Evolutionary conservation across 2,888 invertebrate species (phyloP), one percentile per base, ranked within the genome.

Genomic region (Lucinisca nassula): DNA sequence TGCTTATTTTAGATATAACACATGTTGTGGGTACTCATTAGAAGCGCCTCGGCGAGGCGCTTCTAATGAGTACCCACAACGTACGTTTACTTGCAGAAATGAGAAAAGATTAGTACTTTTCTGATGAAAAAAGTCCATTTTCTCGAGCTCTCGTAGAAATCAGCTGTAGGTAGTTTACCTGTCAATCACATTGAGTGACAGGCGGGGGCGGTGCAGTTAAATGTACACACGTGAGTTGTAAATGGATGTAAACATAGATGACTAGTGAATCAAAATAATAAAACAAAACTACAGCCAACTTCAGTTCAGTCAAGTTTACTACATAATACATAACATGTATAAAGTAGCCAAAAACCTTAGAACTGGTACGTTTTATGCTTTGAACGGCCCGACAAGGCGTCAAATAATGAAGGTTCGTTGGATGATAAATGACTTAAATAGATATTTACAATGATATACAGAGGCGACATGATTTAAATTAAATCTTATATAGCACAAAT

Each of bases 361-460:
- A 74, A 74, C 74, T 37, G 45, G 35, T 74, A 74, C 74, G 45
- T 74, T 78, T 80, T 67, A 76, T 70, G 40, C 72, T 79, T 82
- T 58, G 76, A 55, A 82, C 85, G 79, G 77, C 67, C 67, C 67
- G n/a, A 74, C 49, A 74, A 40, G 49, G 74, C 74, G 74, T 74
- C 49, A 90, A 87, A 90, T 88, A 88, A 87, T 72, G 78, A 85
- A 67, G 74, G 61, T 90, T 90, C 90, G 90, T 90, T 90, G 90
- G 49, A 88, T 87, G 87, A 67, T 67, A 35, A 85, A 84, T 84
- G 76, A 85, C 81, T 82, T 88, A 90, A 88, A 90, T 90, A 90
- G 85, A 82, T 90, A 90, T 90, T 61, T 90, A 90, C 90, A 90
- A 87, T 87, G 90, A 51, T 84, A 88, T 90, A 88, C 90, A 90